These are phyloP conservation scores for Cephalopachus bancanus DNA, from an alignment of 2,797 vertebrate species.

Conservation along the genomic window DNA sequence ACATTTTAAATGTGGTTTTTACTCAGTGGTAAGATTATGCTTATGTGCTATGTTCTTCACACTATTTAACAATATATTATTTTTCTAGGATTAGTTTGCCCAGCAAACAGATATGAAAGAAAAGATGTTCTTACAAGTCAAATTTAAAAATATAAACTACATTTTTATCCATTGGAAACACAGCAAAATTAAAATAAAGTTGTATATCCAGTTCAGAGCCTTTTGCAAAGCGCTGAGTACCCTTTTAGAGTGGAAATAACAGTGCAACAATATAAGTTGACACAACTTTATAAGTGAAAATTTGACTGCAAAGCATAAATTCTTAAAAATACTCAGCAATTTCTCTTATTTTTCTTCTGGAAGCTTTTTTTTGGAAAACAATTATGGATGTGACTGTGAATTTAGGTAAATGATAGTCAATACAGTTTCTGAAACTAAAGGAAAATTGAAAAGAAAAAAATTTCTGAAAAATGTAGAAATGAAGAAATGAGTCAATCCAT, in stretches of 20 bases:
- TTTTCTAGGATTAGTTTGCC: background rate
- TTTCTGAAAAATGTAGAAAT: slow-evolving; percentile 5
- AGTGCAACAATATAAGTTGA: background rate
- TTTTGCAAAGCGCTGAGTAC: background rate
- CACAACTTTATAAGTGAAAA: slow-evolving; percentile 23
- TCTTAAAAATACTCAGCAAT: background rate
- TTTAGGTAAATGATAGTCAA: slow-evolving; percentile 7
- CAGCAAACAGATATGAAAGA: background rate
- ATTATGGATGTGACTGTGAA: background rate
- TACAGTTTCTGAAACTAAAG: background rate
- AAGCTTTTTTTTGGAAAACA: slow-evolving; percentile 8
- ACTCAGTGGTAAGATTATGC: background rate
- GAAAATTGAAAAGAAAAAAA: background rate
- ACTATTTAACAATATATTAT: background rate
- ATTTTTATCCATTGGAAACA: slow-evolving; percentile 29
- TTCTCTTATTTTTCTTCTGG: background rate
- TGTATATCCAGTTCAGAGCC: background rate
- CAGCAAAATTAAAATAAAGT: slow-evolving; percentile 30
- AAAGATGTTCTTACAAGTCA: slow-evolving; percentile 6
- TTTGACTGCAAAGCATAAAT: background rate
- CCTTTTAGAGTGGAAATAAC: slow-evolving; percentile 13
- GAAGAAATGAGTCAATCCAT: background rate
- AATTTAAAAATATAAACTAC: background rate
- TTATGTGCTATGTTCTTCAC: background rate
- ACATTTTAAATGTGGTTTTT: slow-evolving; percentile 47